phyloP scores from a whole-genome alignment of 2,888 invertebrate genomes.

The Netelia inedita region DNA sequence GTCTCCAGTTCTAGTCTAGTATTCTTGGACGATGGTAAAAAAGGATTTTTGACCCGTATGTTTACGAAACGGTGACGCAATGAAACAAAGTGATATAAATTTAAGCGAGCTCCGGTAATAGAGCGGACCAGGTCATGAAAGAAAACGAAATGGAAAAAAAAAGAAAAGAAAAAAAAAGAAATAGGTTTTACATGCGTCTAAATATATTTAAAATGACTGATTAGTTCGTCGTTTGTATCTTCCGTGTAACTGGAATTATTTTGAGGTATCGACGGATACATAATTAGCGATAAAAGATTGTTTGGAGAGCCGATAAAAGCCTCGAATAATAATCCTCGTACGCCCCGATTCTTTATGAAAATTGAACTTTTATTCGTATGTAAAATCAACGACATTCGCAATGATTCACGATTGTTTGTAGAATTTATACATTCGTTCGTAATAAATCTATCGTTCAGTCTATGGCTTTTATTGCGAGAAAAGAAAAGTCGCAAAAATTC shows the following conservation, averaged over 20 bases:
- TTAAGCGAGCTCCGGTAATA: conserved; percentile 25
- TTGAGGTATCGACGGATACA: conserved; percentile 5
- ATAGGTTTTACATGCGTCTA: conserved; percentile 63
- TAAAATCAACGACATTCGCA: conserved; percentile 17
- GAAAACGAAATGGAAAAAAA: neutral
- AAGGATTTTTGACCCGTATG: conserved; percentile 5
- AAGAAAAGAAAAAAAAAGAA: neutral
- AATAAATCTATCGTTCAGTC: conserved; percentile 63
- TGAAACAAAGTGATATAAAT: conserved; percentile 58
- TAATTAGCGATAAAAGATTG: neutral
- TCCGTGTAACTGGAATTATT: conserved; percentile 35
- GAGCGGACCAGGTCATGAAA: conserved; percentile 11
- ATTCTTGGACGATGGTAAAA: conserved; percentile 36
- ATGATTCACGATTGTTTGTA: conserved; percentile 47
- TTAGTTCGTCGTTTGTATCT: conserved; percentile 48
- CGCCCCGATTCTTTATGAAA: conserved; percentile 36
- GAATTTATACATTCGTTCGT: conserved; percentile 63
- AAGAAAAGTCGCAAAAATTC: no score
- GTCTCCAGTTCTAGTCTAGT: conserved; percentile 58
- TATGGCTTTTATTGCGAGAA: neutral
- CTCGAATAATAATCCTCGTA: conserved; percentile 45
- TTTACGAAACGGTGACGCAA: conserved; percentile 27
- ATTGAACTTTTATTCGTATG: conserved; percentile 43
- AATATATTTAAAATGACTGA: conserved; percentile 62
- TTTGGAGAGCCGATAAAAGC: conserved; percentile 6